These are phyloP conservation scores for Ploceus nigricollis DNA, from an alignment of 2,113 vertebrate genomes.

Conservation along the genomic window DNA sequence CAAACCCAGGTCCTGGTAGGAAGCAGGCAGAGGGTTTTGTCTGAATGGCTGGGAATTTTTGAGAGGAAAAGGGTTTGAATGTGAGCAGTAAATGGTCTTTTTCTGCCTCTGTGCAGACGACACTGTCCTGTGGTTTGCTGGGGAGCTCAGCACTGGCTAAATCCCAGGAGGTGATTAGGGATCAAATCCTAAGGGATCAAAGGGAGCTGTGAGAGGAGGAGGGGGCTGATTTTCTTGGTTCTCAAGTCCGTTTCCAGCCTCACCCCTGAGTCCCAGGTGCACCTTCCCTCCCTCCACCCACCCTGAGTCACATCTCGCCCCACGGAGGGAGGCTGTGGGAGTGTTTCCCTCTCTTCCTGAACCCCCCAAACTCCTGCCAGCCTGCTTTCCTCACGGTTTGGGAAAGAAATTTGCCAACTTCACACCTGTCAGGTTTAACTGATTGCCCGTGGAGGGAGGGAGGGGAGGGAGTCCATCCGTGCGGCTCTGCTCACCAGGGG, in stretches of 20 bases:
- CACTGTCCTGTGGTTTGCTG: not conserved
- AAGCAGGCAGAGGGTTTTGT: not conserved
- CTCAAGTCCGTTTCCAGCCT: not conserved
- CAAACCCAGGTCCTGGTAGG: not conserved
- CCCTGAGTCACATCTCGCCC: not conserved
- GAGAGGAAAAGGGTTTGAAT: not conserved
- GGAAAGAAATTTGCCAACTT: slow-evolving; percentile 17
- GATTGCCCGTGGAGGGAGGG: not conserved
- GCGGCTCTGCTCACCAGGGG: not conserved
- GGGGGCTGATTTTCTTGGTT: not conserved
- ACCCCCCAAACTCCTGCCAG: not conserved
- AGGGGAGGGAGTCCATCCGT: not conserved
- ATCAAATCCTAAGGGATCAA: not conserved
- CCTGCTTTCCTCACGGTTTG: slow-evolving; percentile 13
- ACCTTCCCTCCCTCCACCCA: not conserved
- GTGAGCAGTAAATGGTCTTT: not conserved
- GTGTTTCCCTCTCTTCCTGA: not conserved
- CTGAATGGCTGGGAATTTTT: not conserved
- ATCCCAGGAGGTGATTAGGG: not conserved
- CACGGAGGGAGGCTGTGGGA: not conserved
- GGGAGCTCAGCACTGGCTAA: not conserved
- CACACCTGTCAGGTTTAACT: slow-evolving; percentile 50
- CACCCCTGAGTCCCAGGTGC: not conserved
- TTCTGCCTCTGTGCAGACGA: not conserved
- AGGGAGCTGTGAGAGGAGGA: not conserved